Base-by-base conservation (phyloP, 2,888 invertebrate species). In the Dioctria linearis region DNA sequence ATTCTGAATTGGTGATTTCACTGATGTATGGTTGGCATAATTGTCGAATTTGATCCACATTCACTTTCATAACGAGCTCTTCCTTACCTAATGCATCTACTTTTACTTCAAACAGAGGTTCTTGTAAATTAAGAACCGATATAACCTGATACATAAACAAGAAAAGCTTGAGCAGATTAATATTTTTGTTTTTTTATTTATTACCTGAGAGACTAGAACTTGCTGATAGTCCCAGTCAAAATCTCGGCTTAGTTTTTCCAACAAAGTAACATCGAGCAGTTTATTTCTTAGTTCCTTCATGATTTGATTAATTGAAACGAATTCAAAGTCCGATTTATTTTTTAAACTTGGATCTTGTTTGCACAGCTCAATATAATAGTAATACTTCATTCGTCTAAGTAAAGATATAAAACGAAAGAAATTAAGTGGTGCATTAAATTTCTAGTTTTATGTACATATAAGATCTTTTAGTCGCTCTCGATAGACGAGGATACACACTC, bases 141-240 rank as follows among this genome's bases (percentile, higher is more conserved):
- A 88, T 83, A 0, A 89, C 85, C 87, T 86, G 81, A 82, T 76
- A 42, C 67, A 67, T 49, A 61, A 46, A 39, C 2, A 25, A 25
- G 25, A 25, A 25, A 1, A 46, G 46, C 2, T 8, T 6, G 2
- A 46, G 46, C 46, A 46, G 5, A 46, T 46, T 46, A 46, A 46
- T 46, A 6, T 46, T 46, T 6, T 6, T 46, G 2, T 25, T 46
- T 2, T 5, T 6, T 46, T 46, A 46, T 6, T 54, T 63, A 59
- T 65, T 67, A 87, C 86, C 83, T 89, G 89, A 5, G 86, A 85
- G 9, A 88, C 85, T 4, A 89, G 83, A 82, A 88, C 85, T 84
- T 87, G 85, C 54, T 89, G 87, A 84, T 86, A 88, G 80, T 88
- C 87, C 82, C 88, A 87, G n/a, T 86, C 85, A 82, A 89, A 89